Evolutionary conservation across 2,113 vertebrate species (phyloP), one percentile per base, ranked within the genome.

Genomic region (Tragelaphus buxtoni): DNA sequence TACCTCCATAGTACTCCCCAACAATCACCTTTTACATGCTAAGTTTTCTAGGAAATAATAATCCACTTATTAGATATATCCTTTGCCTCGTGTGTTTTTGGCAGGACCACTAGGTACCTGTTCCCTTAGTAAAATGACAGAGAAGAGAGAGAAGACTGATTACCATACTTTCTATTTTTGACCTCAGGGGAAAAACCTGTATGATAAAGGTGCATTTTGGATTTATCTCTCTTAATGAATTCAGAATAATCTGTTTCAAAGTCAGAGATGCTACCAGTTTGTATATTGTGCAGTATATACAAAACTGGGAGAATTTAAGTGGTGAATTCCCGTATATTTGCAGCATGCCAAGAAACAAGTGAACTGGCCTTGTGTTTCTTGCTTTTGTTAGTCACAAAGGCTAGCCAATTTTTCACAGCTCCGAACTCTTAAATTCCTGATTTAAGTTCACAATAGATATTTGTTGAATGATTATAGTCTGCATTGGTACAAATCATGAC

Each of bases 11-110:
- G 35, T 35, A 76, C n/a, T 96, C 53, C 28, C 7, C 77, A 81
- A 63, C 42, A 91, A 82, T 82, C n/a, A 91, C 60, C 39, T 94
- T 94, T 42, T 80, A 60, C 30, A 88, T 89, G 83, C 58, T 81
- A 88, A 60, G 2, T 92, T 95, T 90, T 94, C 65, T 61, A 82
- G 88, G 49, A 76, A 80, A 84, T 95, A 94, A 42, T 20, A 88
- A 55, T 51, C 51, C 47, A 91, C 16, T 85, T 61, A 32, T 79
- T 53, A 96, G 42, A 42, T 45, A 77, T 6, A 32, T 65, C 45
- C 8, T 53, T 72, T 88, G 65, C 20, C 55, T 79, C 32, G 45
- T 58, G 28, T 77, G 4, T 32, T 74, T 97, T 92, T 63, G 42
- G 53, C 16, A 63, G 39, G 32, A 72, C 32, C 45, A 55, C 83